Evolutionary conservation across 2,888 invertebrate genomes (phyloP).

Genomic region (Dysmachus trigonus): DNA sequence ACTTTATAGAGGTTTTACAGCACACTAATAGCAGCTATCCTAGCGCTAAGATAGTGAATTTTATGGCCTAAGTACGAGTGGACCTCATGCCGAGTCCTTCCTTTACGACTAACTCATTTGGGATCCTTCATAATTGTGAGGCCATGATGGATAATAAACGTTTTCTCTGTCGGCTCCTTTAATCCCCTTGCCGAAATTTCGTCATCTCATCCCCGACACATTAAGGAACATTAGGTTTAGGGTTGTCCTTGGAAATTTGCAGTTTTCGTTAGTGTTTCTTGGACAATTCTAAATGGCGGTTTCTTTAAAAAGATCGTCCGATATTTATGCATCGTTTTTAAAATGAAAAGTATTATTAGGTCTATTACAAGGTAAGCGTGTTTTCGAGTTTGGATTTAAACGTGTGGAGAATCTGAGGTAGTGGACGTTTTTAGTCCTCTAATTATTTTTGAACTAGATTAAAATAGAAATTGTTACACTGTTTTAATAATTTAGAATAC

Average conservation of each 20-base stretch:
- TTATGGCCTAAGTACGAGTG: background rate
- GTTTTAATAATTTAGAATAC: too few relatives aligned
- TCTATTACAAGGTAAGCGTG: background rate
- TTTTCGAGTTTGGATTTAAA: too few relatives aligned
- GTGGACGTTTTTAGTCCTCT: too few relatives aligned
- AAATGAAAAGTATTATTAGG: background rate
- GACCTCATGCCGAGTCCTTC: conserved; percentile 33
- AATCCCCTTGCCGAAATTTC: background rate
- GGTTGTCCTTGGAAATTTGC: background rate
- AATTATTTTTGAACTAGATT: too few relatives aligned
- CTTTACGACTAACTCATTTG: background rate
- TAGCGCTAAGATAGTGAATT: background rate
- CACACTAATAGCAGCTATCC: background rate
- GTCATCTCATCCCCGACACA: background rate
- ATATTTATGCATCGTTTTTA: background rate
- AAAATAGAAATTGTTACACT: too few relatives aligned
- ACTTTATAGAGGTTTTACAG: background rate
- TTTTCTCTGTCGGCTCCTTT: background rate
- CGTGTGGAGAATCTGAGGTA: too few relatives aligned
- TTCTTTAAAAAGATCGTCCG: background rate
- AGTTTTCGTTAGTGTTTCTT: background rate
- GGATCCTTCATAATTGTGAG: background rate
- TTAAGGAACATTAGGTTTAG: background rate
- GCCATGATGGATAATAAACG: background rate
- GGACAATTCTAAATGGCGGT: background rate